Evolutionary conservation across 2,113 vertebrate genomes (phyloP).

Genomic region (Passer domesticus): DNA sequence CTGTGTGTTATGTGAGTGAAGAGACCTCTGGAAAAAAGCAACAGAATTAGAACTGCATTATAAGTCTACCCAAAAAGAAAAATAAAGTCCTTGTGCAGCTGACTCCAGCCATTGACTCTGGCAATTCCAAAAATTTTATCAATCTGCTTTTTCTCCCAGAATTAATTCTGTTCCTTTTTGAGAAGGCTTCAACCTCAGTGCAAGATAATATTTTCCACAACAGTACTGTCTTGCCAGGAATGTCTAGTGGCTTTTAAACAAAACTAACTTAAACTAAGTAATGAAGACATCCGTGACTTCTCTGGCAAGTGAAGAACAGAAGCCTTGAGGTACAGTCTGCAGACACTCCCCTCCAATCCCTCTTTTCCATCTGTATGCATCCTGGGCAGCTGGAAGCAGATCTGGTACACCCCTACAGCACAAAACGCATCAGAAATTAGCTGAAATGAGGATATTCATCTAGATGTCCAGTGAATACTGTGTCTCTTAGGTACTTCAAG

Average conservation of each 20-base stretch:
- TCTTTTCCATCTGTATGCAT: not conserved
- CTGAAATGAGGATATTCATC: not conserved
- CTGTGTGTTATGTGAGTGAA: not conserved
- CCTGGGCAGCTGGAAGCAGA: not conserved
- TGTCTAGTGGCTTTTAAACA: not conserved
- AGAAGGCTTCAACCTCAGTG: not conserved
- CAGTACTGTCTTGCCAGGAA: not conserved
- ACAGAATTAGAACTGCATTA: not conserved
- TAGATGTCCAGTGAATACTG: not conserved
- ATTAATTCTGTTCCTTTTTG: not conserved
- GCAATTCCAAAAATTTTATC: not conserved
- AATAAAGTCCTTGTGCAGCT: not conserved
- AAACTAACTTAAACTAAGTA: not conserved
- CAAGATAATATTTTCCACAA: not conserved
- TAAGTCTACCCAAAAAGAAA: not conserved
- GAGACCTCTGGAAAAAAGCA: not conserved
- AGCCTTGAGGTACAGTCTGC: not conserved
- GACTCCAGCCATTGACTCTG: not conserved
- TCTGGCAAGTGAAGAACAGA: not conserved
- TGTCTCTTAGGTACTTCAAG: not conserved
- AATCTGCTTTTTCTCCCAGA: not conserved
- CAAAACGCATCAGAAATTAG: not conserved
- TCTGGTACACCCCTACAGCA: not conserved
- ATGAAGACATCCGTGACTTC: not conserved
- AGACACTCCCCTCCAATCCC: not conserved